Base-by-base conservation (phyloP, 2,797 vertebrate species). In the Mallotus villosus region DNA sequence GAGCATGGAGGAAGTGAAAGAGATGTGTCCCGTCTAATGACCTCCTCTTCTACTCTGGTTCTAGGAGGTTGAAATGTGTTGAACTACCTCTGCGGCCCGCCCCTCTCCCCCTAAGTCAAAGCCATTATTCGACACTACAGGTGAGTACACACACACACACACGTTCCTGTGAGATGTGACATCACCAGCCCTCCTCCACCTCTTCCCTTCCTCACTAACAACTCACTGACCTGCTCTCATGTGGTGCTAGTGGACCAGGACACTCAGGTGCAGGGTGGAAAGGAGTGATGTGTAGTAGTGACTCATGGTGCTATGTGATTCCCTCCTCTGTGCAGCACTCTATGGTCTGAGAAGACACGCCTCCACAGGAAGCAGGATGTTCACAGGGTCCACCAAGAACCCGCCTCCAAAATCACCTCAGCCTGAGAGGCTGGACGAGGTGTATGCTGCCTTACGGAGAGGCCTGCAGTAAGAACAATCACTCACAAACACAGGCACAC, bases 311-410 rank as follows among this genome's bases (percentile, higher is more conserved):
- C 21, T 60, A 17, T 55, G 4, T 74, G 34, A 53, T 75, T 77
- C 66, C 29, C 74, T 64, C 25, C 41, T 63, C 27, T 76, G 81
- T 49, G 1, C 24, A 90, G 90, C 79, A 72, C 85, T 69, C 78
- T 89, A 89, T 87, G 82, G 89, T 90, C 87, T 78, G 37, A 87
- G 80, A 92, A 93, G 89, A 94, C 93, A 90, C 89, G 92, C 94
- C 90, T 94, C 92, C 88, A 93, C 93, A 86, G 92, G 95, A 87
- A 94, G 94, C 91, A 97, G 95, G 92, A 97, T 97, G 96, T 97
- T 97, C 92, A 96, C 95, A 63, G 95, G 96, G 92, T 95, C 95
- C 68, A 95, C 95, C 85, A 96, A 96, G 78, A 94, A 93, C 73
- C 95, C 95, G 37, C 94, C 94, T 70, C 86, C 96, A 79, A 97